These are phyloP conservation scores for Procambarus clarkii DNA, from an alignment of 1,140 invertebrate genomes.

Conservation along the genomic window DNA sequence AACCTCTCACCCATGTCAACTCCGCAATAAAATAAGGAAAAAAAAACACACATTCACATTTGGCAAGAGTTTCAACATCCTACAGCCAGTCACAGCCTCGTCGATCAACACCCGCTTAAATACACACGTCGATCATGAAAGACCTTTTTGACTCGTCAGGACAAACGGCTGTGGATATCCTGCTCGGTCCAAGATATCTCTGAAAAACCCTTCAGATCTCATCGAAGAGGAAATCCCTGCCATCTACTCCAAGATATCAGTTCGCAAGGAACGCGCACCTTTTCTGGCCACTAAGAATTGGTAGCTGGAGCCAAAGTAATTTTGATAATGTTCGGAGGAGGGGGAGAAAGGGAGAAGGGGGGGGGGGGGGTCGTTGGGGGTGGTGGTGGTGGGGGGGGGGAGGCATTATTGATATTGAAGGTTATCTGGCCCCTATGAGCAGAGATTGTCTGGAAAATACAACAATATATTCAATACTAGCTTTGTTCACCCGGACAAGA, in stretches of 20 bases:
- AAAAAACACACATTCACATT: too few species aligned
- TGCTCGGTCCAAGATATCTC: not conserved
- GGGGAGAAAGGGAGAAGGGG: too few species aligned
- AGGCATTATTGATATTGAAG: slow-evolving; percentile 69
- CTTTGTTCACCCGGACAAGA: slow-evolving; percentile 64
- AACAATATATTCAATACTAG: slow-evolving; percentile 66
- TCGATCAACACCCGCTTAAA: not conserved
- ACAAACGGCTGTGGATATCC: not conserved
- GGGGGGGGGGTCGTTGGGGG: too few species aligned
- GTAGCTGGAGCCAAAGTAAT: slow-evolving; percentile 64
- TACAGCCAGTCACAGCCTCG: too few species aligned
- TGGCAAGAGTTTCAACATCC: too few species aligned
- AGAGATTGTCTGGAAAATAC: slow-evolving; percentile 68
- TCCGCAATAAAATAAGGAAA: too few species aligned
- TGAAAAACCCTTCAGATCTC: not conserved
- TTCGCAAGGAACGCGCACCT: slow-evolving; percentile 9
- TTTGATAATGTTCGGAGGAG: slow-evolving; percentile 69
- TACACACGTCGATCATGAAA: too few species aligned
- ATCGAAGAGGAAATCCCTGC: not conserved
- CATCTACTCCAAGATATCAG: slow-evolving; percentile 51
- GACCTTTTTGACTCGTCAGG: too few species aligned
- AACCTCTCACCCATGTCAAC: too few species aligned
- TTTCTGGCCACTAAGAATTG: slow-evolving; percentile 41
- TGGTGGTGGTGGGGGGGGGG: too few species aligned
- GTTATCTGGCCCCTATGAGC: slow-evolving; percentile 61